Percentiles rank a stretch among this genome's conserved stretches.
phyloP scores from a whole-genome alignment of 2,888 invertebrate species.

The Cerastis leucographa region DNA sequence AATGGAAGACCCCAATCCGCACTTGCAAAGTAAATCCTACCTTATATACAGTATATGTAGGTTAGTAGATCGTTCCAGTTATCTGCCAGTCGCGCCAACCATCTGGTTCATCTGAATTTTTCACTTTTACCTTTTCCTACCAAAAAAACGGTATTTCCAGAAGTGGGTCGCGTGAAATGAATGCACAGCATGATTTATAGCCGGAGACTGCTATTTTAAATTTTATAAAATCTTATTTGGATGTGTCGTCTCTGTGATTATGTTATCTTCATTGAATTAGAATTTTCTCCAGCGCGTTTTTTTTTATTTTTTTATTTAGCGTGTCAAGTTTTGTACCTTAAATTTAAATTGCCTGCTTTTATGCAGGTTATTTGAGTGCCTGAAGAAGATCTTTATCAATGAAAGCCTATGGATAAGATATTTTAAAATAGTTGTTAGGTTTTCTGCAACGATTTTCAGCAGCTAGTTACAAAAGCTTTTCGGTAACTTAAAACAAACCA shows the following conservation, averaged over 20 bases:
- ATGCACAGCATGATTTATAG: constrained; percentile 61
- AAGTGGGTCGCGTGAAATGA: constrained; percentile 71
- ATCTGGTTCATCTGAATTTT: constrained; percentile 73
- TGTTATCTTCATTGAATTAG: constrained; percentile 56
- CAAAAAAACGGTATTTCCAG: constrained; percentile 62
- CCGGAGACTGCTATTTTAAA: constrained; percentile 51
- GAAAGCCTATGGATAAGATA: not conserved
- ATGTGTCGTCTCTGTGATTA: constrained; percentile 61
- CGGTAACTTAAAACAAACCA: not conserved
- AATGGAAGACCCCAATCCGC: constrained; percentile 19
- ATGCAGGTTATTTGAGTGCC: not conserved
- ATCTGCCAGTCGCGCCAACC: constrained; percentile 68
- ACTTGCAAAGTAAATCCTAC: constrained; percentile 55
- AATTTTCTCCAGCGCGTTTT: constrained; percentile 39
- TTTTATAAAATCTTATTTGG: constrained; percentile 64
- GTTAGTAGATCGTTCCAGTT: constrained; percentile 69
- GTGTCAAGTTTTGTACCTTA: constrained; percentile 34
- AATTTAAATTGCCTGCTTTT: not conserved
- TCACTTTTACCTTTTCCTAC: constrained; percentile 70
- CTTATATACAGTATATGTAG: constrained; percentile 50
- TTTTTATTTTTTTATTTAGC: constrained; percentile 55
- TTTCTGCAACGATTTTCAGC: not conserved
- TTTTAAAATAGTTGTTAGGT: not conserved
- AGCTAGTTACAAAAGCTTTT: not conserved
- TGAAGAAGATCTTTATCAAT: not conserved